Percentiles rank a stretch among this genome's conserved stretches.
Evolutionary conservation across 2,797 vertebrate species (phyloP).

Genomic region (Euphonia xanthogaster): DNA sequence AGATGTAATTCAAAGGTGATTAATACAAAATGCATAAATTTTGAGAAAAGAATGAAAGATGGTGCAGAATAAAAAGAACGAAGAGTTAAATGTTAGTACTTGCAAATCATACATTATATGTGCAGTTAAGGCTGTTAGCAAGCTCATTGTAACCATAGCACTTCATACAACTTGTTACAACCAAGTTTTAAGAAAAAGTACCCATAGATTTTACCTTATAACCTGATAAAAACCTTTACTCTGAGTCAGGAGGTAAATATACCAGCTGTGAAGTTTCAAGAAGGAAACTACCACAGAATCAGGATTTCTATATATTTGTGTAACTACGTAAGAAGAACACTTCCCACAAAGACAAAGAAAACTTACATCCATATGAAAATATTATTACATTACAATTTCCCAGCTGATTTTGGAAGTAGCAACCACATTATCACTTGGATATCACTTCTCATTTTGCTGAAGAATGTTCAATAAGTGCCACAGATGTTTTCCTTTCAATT

Average conservation of each 20-base stretch:
- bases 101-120: conserved; percentile 71
- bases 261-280: background rate
- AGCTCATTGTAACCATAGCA: conserved; percentile 13
- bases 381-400: background rate
- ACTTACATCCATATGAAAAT: background rate
- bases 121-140: conserved; percentile 76
- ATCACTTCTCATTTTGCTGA: background rate
- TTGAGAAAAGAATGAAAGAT: conserved; percentile 72
- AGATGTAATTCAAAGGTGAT: conserved; percentile 67
- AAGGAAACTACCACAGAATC: background rate
- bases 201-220: background rate
- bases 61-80: conserved; percentile 76
- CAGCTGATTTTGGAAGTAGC: background rate
- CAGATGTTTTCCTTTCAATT: background rate
- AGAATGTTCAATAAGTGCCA: background rate
- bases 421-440: background rate
- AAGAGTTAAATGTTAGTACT: conserved; percentile 84
- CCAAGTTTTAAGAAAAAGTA: conserved; percentile 34
- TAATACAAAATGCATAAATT: conserved; percentile 67
- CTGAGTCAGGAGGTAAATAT: background rate
- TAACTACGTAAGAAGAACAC: background rate
- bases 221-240: background rate
- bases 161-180: background rate
- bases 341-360: background rate
- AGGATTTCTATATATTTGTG: background rate